Percentiles rank a stretch among this genome's conserved stretches.
Evolutionary conservation across 1,140 invertebrate genomes (phyloP).

Genomic region (Drosophila repleta): DNA sequence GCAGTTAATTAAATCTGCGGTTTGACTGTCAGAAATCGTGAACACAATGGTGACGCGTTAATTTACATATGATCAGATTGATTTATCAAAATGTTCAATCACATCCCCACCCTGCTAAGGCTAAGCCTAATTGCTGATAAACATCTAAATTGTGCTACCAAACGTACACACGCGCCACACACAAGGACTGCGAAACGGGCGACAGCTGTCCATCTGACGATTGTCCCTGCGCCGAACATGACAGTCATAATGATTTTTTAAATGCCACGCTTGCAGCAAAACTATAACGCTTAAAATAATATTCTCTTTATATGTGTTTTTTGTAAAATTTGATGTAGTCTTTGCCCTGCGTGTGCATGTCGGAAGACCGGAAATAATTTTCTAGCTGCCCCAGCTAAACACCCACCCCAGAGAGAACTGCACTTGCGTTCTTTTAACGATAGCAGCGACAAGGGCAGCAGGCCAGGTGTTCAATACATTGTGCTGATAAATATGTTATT

Average conservation of each 20-base stretch:
- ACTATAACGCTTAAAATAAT: slow-evolving; percentile 70
- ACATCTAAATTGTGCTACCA: slow-evolving; percentile 66
- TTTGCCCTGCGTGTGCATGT: slow-evolving; percentile 59
- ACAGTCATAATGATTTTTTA: slow-evolving; percentile 78
- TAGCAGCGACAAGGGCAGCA: slow-evolving; percentile 51
- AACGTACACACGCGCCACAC: slow-evolving; percentile 49
- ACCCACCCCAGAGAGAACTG: slow-evolving; percentile 59
- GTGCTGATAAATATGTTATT: slow-evolving; percentile 74
- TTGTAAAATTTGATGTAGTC: slow-evolving; percentile 24
- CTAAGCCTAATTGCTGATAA: slow-evolving; percentile 81
- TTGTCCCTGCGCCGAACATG: slow-evolving; percentile 36
- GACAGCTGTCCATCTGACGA: slow-evolving; percentile 60
- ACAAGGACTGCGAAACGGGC: slow-evolving; percentile 22
- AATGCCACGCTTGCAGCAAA: slow-evolving; percentile 64
- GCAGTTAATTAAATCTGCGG: slow-evolving; percentile 66
- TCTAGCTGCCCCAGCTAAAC: slow-evolving; percentile 55
- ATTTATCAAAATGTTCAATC: slow-evolving; percentile 72
- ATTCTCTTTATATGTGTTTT: slow-evolving; percentile 31
- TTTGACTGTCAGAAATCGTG: slow-evolving; percentile 24
- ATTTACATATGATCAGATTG: slow-evolving; percentile 80
- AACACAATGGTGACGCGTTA: slow-evolving; percentile 34
- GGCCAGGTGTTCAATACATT: slow-evolving; percentile 77
- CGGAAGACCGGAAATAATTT: slow-evolving; percentile 81
- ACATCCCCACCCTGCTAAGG: slow-evolving; percentile 48
- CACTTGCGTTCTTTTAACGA: slow-evolving; percentile 71